phyloP scores from a whole-genome alignment of 2,888 invertebrate genomes.

The Tethea ocularis region DNA sequence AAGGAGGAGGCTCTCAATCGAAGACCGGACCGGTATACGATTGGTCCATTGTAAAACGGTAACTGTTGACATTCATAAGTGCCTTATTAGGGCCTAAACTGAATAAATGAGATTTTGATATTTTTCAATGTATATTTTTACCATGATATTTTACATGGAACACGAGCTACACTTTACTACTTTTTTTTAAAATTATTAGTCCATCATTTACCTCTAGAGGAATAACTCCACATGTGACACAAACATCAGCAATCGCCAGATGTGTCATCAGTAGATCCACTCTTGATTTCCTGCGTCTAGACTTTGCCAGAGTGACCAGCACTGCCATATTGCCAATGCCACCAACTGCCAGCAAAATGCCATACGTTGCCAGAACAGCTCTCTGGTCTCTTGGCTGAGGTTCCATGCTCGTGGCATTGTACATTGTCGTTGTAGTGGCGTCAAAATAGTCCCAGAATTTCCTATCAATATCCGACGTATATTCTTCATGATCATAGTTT shows the following conservation, averaged over 20 bases:
- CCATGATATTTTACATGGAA: no score
- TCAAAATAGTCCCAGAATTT: slow-evolving; percentile 74
- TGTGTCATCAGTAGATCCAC: slow-evolving; percentile 92
- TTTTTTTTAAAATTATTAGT: no score
- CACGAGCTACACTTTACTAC: no score
- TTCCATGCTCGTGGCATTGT: slow-evolving; percentile 29
- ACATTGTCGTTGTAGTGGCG: slow-evolving; percentile 26
- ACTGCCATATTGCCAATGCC: slow-evolving; percentile 89
- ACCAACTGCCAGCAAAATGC: slow-evolving; percentile 85
- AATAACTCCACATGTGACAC: slow-evolving; percentile 92
- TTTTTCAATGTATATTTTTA: no score
- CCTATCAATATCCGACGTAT: slow-evolving; percentile 48
- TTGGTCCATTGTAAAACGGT: no score
- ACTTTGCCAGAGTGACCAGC: slow-evolving; percentile 85
- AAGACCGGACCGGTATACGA: no score
- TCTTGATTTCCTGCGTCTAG: slow-evolving; percentile 86
- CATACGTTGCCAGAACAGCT: slow-evolving; percentile 85
- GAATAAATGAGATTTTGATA: no score
- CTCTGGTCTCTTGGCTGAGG: slow-evolving; percentile 51
- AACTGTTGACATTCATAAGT: no score
- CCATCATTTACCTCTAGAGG: slow-evolving; percentile 85
- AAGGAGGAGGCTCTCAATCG: no score
- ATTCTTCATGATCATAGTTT: slow-evolving; percentile 33
- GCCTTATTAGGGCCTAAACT: no score
- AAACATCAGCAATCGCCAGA: slow-evolving; percentile 90